These are phyloP conservation scores for Plagiodera versicolora DNA, from an alignment of 2,888 invertebrate species.

Conservation along the genomic window DNA sequence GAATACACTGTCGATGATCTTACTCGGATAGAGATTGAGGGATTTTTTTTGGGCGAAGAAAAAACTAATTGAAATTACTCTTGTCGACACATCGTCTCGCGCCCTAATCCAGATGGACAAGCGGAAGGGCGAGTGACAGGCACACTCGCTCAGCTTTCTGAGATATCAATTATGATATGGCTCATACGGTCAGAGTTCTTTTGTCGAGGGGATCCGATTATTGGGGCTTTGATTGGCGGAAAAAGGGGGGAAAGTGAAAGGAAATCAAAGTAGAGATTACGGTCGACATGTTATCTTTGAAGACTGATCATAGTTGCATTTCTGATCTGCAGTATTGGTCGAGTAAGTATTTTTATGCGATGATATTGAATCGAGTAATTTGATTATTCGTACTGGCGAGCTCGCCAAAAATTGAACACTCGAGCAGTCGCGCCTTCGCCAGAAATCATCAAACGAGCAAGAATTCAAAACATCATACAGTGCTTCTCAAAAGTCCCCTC, in stretches of 20 bases:
- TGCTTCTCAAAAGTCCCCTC: too few relatives aligned
- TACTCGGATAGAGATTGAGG: too few relatives aligned
- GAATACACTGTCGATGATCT: too few relatives aligned
- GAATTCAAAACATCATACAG: too few relatives aligned
- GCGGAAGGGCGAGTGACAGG: not conserved
- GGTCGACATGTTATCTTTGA: not conserved
- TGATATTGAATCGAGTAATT: too few relatives aligned
- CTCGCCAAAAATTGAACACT: too few relatives aligned
- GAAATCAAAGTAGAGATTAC: not conserved
- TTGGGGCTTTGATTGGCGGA: conserved; percentile 37
- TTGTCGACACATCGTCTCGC: conserved; percentile 3
- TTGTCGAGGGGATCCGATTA: conserved; percentile 37
- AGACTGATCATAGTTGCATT: not conserved
- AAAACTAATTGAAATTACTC: not conserved
- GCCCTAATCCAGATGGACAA: conserved; percentile 18
- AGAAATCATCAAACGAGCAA: too few relatives aligned
- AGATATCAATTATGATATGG: conserved; percentile 43
- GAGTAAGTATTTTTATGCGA: too few relatives aligned
- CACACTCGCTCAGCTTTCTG: conserved; percentile 6
- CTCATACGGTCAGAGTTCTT: conserved; percentile 28
- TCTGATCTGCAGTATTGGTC: not conserved
- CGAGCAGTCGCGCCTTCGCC: too few relatives aligned
- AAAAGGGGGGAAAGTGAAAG: conserved; percentile 22
- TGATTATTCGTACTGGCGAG: too few relatives aligned
- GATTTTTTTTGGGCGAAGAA: too few relatives aligned